Evolutionary conservation across 2,797 vertebrate species (phyloP), one percentile per base, ranked within the genome.

Genomic region (Takifugu ocellatus): DNA sequence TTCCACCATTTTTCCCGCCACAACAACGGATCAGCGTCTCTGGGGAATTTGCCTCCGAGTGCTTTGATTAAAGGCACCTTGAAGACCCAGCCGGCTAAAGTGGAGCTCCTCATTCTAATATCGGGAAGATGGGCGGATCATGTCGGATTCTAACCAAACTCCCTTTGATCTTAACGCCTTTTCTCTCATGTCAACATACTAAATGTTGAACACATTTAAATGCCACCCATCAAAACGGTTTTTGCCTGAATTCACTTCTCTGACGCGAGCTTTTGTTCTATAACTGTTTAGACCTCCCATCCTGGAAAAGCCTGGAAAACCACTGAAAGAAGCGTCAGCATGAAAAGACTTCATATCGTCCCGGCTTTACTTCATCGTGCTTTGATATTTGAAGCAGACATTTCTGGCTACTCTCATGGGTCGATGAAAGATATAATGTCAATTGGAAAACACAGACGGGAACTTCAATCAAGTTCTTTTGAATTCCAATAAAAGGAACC

Each of bases 11-110:
- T 27, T 11, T 9, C 50, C 58, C 9, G 26, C 51, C 5, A 5
- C 25, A 43, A 59, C 31, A 16, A 53, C 1, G 3, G 9, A 25
- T 11, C 27, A 47, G 29, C 14, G 26, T 53, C 51, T 24, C 25
- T 58, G 51, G 63, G 39, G 60, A 42, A 39, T 79, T 72, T 57
- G 39, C 36, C 8, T 14, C 6, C 6, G 44, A 68, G 59, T 50
- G 39, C 57, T 56, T 31, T 75, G 77, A 81, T 81, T 78, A 74
- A 81, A 14, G 72, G 59, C 68, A 83, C 75, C 71, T 75, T 75
- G 66, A 42, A 25, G 31, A 59, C 48, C 49, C 5, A 54, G 25
- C 45, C 36, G 24, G 43, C 36, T 12, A 60, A 36, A 10, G 2
- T 5, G 24, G 50, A 65, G 15, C 6, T 52, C 46, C 17, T 55